These are phyloP conservation scores for Zaprionus taronus DNA, from an alignment of 1,140 invertebrate species.

Conservation along the genomic window DNA sequence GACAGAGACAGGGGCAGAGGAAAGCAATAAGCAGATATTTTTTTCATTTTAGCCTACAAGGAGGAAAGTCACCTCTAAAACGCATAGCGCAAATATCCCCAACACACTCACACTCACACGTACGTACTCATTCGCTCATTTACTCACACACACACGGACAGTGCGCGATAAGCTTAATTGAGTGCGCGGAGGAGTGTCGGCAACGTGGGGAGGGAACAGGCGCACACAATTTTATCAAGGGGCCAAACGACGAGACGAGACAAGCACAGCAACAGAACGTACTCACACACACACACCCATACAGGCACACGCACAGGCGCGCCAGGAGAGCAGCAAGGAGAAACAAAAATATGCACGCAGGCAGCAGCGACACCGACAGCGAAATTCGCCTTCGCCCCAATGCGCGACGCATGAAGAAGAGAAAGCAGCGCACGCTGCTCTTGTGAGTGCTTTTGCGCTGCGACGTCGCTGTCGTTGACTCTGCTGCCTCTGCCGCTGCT, in stretches of 20 bases:
- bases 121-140: conserved; percentile 25
- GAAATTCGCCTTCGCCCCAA: conserved; percentile 47
- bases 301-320: conserved; percentile 25
- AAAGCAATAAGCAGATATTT: conserved; percentile 54
- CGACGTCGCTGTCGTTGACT: conserved; percentile 12
- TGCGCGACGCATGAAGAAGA: conserved; percentile 54
- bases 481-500: conserved; percentile 10
- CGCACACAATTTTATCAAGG: conserved; percentile 70
- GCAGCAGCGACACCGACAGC: conserved; percentile 23
- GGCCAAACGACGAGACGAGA: conserved; percentile 55
- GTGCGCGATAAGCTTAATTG: conserved; percentile 82
- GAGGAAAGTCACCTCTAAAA: conserved; percentile 83
- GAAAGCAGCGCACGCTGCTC: conserved; percentile 61
- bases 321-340: conserved; percentile 77
- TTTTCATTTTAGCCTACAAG: conserved; percentile 62
- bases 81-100: conserved; percentile 69
- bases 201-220: conserved; percentile 27
- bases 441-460: conserved; percentile 51
- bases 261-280: conserved; percentile 30
- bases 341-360: conserved; percentile 58
- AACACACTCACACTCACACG: conserved; percentile 39
- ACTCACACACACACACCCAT: conserved; percentile 18
- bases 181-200: conserved; percentile 56
- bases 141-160: conserved; percentile 38
- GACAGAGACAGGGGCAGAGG: conserved; percentile 31